Base-by-base conservation (phyloP, 2,113 vertebrate species). In the Corydoras maculifer region DNA sequence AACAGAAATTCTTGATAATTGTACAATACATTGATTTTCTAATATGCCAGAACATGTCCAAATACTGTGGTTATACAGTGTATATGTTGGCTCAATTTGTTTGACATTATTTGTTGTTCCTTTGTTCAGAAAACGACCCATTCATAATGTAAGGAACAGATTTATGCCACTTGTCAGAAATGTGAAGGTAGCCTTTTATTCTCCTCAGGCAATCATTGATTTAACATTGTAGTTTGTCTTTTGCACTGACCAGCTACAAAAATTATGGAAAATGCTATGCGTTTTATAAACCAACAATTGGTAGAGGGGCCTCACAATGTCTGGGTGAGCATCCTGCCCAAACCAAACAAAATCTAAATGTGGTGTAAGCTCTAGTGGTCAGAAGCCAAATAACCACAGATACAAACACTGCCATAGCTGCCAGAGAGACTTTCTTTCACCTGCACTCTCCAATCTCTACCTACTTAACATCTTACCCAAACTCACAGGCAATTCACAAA, bases 221-320 rank as follows among this genome's bases (percentile, higher is more conserved):
- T 69, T 58, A 61, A 29, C 18, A 30, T 14, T 59, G 8, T 3
- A 57, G 51, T 31, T 30, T 43, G 49, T 31, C 13, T 15, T 31
- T 72, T n/a, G 6, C 55, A 53, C 25, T 25, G 62, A 25, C 18
- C 62, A 51, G 25, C 43, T n/a, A 32, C 25, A 51, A 25, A 18
- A 72, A 59, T 48, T 2, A 14, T 51, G 59, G 30, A 60, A 55
- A 77, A 57, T 62, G 48, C 60, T 64, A 75, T 69, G 66, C 49
- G 35, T 61, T 32, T 54, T 49, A 62, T 74, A 31, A 31, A 73
- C 31, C 14, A 18, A 35, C n/a, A 57, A 49, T 60, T 62, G 57
- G 32, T 50, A 51, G 29, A 65, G 54, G 65, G 31, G 9, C 32
- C 55, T 64, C 8, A 71, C 32, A 30, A 54, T 25, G 68, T 54